Evolutionary conservation across 2,113 vertebrate genomes (phyloP).

Genomic region (Bagarius yarrelli): DNA sequence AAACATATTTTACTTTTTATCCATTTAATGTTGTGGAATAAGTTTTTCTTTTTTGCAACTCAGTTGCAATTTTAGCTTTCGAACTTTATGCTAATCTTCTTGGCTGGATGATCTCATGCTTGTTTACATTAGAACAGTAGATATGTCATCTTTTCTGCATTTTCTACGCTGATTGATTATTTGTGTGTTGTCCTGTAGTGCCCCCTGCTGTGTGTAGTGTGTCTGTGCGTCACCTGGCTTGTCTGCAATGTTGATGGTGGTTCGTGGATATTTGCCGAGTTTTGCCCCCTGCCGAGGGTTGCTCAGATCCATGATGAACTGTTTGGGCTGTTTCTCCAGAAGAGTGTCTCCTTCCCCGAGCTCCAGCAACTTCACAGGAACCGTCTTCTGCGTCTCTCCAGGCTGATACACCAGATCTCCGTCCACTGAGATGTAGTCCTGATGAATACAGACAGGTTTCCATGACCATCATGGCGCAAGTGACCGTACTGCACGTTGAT

Average conservation of each 20-base stretch:
- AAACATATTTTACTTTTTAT: too few relatives aligned
- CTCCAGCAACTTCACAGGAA: slow-evolving; percentile 86
- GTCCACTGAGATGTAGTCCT: slow-evolving; percentile 86
- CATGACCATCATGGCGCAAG: neutral
- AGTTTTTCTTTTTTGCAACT: too few relatives aligned
- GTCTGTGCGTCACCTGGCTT: slow-evolving; percentile 42
- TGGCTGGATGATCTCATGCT: too few relatives aligned
- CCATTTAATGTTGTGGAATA: too few relatives aligned
- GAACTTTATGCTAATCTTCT: too few relatives aligned
- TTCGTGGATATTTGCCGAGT: slow-evolving; percentile 81
- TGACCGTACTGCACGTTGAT: too few relatives aligned
- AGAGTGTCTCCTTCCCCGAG: slow-evolving; percentile 80
- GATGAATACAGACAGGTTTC: slow-evolving; percentile 11
- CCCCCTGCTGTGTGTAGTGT: too few relatives aligned
- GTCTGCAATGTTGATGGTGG: slow-evolving; percentile 84
- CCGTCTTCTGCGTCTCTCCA: slow-evolving; percentile 83
- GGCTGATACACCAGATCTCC: slow-evolving; percentile 82
- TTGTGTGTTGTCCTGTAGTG: neutral
- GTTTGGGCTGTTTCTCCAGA: slow-evolving; percentile 79
- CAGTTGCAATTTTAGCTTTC: too few relatives aligned
- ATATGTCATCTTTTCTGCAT: too few relatives aligned
- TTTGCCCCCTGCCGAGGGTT: slow-evolving; percentile 87
- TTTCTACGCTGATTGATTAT: too few relatives aligned
- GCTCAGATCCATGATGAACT: slow-evolving; percentile 86
- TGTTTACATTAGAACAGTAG: too few relatives aligned